Evolutionary conservation across 1,140 invertebrate species (phyloP), one percentile per base, ranked within the genome.

Genomic region (Caenorhabditis briggsae): DNA sequence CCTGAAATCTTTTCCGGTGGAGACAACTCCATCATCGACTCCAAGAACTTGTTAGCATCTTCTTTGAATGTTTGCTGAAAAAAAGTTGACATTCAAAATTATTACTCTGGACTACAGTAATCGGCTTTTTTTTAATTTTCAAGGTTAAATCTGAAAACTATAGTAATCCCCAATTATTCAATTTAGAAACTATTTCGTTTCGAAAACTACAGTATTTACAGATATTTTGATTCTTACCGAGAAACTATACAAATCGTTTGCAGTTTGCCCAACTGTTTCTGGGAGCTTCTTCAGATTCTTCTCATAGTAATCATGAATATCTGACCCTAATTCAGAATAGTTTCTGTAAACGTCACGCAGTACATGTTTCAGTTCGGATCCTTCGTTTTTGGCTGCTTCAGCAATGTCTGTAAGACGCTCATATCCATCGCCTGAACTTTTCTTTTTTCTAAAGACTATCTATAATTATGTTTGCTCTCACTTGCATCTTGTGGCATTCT

Each of bases 31-130:
- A 50, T 50, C 70, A 78, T 78, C 0, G 46, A 78, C 11, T 50
- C 41, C 8, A n/a, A 2, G n/a, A 78, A 50, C 11, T 23, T 50
- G n/a, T 23, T 25, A 2, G 18, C n/a, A 23, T 78, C 20, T 53
- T 78, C 70, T 53, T 25, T 50, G 70, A 78, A 50, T 12, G 18
- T 50, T 25, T 48, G 43, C 70, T 78, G 70, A 50, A 78, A 78
- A 0, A 1, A 25, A 23, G 11, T 12, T 33, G 9, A 33, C 33
- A 2, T 33, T 33, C 3, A 2, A 33, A 33, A 33, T 3, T 1
- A 33, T 33, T 33, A 33, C 33, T 33, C 33, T 33, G n/a, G n/a
- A 33, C 33, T 33, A 33, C 33, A 33, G 33, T 33, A 33, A 33
- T 33, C 33, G n/a, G n/a, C n/a, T n/a, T n/a, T n/a, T n/a, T n/a